A percentile compares a stretch with the other conserved stretches of the same genome.
These are phyloP conservation scores for Ruditapes philippinarum DNA, from an alignment of 1,140 invertebrate genomes.

Conservation along the genomic window DNA sequence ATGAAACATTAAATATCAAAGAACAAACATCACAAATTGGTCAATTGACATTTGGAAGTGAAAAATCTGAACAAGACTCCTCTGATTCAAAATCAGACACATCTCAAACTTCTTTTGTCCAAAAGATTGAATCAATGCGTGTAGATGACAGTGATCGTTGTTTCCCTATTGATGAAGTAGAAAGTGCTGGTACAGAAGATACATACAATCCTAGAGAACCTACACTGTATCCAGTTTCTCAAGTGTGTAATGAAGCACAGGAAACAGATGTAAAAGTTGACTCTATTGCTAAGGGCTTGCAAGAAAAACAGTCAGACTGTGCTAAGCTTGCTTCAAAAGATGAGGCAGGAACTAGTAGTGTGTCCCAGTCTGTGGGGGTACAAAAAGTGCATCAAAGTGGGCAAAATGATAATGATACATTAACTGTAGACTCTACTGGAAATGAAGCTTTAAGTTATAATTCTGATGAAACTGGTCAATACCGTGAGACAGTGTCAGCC, in stretches of 20 bases:
- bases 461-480: background rate
- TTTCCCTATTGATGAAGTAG: background rate
- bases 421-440: background rate
- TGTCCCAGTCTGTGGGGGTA: background rate
- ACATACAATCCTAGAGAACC: constrained; percentile 20
- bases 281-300: background rate
- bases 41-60: background rate
- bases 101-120: constrained; percentile 46
- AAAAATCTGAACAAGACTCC: constrained; percentile 9
- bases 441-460: background rate
- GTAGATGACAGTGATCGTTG: constrained; percentile 19
- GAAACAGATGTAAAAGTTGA: background rate
- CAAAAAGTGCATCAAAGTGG: background rate
- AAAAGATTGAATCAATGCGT: constrained; percentile 45
- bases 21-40: background rate
- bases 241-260: background rate
- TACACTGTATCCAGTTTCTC: background rate
- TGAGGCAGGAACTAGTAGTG: background rate
- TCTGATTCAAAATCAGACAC: constrained; percentile 47
- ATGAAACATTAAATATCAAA: background rate
- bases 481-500: constrained; percentile 39
- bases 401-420: background rate
- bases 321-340: background rate
- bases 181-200: background rate
- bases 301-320: background rate